phyloP scores from a whole-genome alignment of 2,888 invertebrate species.

The Diaprepes abbreviatus region DNA sequence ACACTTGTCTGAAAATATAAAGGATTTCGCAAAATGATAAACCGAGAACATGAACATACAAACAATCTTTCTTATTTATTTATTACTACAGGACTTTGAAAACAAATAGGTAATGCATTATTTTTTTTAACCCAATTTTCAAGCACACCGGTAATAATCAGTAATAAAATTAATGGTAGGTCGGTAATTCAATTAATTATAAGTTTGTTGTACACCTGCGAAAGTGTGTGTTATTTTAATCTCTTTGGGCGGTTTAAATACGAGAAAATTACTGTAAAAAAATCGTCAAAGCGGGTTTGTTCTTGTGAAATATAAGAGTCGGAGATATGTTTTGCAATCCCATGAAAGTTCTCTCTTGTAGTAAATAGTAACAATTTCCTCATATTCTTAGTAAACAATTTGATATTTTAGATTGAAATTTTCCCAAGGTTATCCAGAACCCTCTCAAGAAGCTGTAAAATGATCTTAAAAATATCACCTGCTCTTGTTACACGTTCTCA shows the following conservation, averaged over 20 bases:
- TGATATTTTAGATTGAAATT: too few species aligned
- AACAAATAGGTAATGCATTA: too few species aligned
- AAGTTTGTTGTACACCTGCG: not conserved
- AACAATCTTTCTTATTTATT: not conserved
- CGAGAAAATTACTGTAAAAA: not conserved
- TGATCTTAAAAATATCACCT: too few species aligned
- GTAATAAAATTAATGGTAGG: too few species aligned
- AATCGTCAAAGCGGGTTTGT: not conserved
- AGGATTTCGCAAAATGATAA: slow-evolving; percentile 14
- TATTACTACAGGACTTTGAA: not conserved
- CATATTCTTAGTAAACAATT: too few species aligned
- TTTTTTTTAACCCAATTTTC: slow-evolving; percentile 19
- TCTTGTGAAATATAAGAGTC: not conserved
- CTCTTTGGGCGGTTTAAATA: not conserved
- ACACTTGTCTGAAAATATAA: slow-evolving; percentile 11
- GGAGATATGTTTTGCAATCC: too few species aligned
- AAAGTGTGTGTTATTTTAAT: not conserved
- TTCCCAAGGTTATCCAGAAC: too few species aligned
- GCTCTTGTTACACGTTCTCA: too few species aligned
- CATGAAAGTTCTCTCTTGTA: too few species aligned
- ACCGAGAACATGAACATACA: not conserved
- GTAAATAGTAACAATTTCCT: too few species aligned
- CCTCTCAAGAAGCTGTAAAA: too few species aligned
- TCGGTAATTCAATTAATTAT: not conserved
- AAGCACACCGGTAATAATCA: too few species aligned